A percentile compares a stretch with the other conserved stretches of the same genome.
phyloP scores from a whole-genome alignment of 2,113 vertebrate genomes.

The Coracopsis vasa region DNA sequence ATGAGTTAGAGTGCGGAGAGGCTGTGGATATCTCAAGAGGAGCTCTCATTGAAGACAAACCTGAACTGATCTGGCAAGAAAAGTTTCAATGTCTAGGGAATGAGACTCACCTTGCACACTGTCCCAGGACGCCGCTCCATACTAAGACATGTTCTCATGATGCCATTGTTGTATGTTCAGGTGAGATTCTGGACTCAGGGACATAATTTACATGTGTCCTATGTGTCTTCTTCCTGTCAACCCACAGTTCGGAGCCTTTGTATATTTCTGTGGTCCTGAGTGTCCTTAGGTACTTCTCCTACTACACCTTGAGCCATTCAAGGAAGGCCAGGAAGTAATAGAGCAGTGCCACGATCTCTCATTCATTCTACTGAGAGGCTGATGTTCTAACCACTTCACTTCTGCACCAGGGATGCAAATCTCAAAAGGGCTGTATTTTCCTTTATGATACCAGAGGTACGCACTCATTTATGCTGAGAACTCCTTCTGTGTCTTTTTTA shows the following conservation, averaged over 20 bases:
- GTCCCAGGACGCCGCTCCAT: conserved; percentile 5
- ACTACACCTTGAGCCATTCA: not conserved
- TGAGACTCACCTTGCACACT: conserved; percentile 64
- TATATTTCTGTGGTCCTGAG: not conserved
- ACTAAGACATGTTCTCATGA: conserved; percentile 47
- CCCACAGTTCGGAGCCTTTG: not conserved
- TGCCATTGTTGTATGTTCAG: conserved; percentile 70
- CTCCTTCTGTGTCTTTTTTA: not conserved
- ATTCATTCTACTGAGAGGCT: not conserved
- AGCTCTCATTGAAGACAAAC: conserved; percentile 36
- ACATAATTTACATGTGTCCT: not conserved
- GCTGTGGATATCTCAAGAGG: conserved; percentile 26
- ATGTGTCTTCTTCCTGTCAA: not conserved
- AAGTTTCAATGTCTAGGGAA: conserved; percentile 67
- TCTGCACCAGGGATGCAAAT: not conserved
- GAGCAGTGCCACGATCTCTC: not conserved
- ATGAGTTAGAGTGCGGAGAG: conserved; percentile 70
- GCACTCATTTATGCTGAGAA: not conserved
- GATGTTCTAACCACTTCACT: not conserved
- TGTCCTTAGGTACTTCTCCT: not conserved
- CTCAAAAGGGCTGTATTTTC: not conserved
- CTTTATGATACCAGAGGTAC: not conserved
- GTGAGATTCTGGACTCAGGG: conserved; percentile 50
- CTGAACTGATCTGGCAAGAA: conserved; percentile 67
- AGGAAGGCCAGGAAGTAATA: not conserved